Conservation (phyloP, 2,888 invertebrate species). For the Latheticus oryzae region DNA sequence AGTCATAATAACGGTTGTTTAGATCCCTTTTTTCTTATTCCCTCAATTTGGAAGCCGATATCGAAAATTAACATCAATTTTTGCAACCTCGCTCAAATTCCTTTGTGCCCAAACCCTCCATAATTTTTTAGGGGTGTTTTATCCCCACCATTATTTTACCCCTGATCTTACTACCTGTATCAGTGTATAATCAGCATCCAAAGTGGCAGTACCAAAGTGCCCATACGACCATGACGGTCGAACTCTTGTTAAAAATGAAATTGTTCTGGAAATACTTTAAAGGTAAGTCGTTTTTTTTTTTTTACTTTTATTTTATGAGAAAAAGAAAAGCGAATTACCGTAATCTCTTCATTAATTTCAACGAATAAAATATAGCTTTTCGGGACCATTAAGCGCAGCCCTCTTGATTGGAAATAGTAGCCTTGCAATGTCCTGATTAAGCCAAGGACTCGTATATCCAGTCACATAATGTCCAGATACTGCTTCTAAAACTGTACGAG, state of each 20-base stretch:
- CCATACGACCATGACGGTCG: slow-evolving; percentile 50
- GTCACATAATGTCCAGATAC: slow-evolving; percentile 62
- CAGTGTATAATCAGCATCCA: slow-evolving; percentile 54
- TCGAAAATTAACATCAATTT: slow-evolving; percentile 60
- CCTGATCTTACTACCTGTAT: slow-evolving; percentile 54
- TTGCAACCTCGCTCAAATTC: slow-evolving; percentile 53
- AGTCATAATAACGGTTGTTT: slow-evolving; percentile 35
- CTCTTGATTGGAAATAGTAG: slow-evolving; percentile 64
- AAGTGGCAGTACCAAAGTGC: slow-evolving; percentile 15
- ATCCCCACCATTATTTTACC: slow-evolving; percentile 50
- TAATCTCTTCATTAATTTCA: slow-evolving; percentile 47
- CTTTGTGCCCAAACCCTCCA: slow-evolving; percentile 50
- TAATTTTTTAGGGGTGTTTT: slow-evolving; percentile 50
- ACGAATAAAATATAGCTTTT: slow-evolving; percentile 47
- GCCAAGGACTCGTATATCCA: slow-evolving; percentile 55
- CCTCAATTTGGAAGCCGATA: slow-evolving; percentile 46
- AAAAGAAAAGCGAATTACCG: slow-evolving; percentile 18
- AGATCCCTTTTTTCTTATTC: slow-evolving; percentile 20
- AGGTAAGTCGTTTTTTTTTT: slow-evolving; percentile 50
- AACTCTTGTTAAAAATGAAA: slow-evolving; percentile 56
- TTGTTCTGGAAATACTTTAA: slow-evolving; percentile 54
- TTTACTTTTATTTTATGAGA: too few relatives aligned
- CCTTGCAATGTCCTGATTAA: slow-evolving; percentile 60
- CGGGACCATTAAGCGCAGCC: slow-evolving; percentile 59
- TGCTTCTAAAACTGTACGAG: slow-evolving; percentile 57